Percentiles rank a stretch among this genome's conserved stretches.
phyloP scores from a whole-genome alignment of 1,140 invertebrate genomes.

The honey bee (Apis mellifera) region DNA sequence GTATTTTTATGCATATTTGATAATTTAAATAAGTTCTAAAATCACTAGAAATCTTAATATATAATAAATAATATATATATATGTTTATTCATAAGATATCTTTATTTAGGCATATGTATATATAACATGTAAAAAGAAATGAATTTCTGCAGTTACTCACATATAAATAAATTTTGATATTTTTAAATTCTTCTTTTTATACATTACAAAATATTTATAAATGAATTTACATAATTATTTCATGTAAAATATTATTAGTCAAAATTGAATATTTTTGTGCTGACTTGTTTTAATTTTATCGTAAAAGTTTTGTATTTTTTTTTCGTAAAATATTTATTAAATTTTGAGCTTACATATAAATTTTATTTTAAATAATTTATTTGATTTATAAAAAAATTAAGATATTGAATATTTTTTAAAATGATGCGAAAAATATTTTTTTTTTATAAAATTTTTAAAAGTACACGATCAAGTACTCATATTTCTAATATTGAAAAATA shows the following conservation, averaged over 20 bases:
- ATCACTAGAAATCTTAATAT: neutral
- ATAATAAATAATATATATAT: neutral
- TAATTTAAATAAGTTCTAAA: neutral
- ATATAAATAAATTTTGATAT: slow-evolving; percentile 1
- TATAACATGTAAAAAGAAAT: neutral
- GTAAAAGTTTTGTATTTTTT: slow-evolving; percentile 11
- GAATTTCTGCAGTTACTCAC: slow-evolving; percentile 1
- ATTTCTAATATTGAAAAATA: neutral
- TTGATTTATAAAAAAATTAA: too few species aligned
- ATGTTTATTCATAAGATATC: neutral
- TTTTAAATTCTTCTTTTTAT: neutral
- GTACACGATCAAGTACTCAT: neutral
- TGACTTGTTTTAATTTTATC: slow-evolving; percentile 18
- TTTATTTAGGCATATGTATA: slow-evolving; percentile 34
- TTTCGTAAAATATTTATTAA: neutral
- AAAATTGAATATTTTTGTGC: too few species aligned
- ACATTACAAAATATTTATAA: neutral
- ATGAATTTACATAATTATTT: neutral
- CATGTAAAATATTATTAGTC: neutral
- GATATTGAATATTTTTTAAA: neutral
- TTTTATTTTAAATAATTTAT: neutral
- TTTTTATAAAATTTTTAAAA: neutral
- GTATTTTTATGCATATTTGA: neutral
- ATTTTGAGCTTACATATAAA: neutral
- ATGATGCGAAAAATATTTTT: neutral